phyloP scores from a whole-genome alignment of 2,888 invertebrate species.

The Drosophila incognita region DNA sequence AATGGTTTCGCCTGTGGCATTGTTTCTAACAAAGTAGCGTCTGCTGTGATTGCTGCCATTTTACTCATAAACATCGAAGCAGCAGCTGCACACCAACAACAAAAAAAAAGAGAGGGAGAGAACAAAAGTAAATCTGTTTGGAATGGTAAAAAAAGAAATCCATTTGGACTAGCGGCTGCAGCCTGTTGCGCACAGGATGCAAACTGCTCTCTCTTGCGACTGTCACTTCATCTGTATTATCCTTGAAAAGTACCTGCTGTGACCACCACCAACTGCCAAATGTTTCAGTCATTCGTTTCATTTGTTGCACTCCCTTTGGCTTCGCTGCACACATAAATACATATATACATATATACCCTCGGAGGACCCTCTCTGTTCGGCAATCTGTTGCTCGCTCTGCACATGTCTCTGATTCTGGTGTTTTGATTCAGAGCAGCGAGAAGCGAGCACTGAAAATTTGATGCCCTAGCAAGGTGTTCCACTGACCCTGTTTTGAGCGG shows the following conservation, averaged over 20 bases:
- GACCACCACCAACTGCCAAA: constrained; percentile 66
- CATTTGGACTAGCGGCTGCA: constrained; percentile 58
- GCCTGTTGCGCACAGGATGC: constrained; percentile 76
- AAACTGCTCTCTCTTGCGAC: constrained; percentile 12
- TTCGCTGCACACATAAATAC: constrained; percentile 3
- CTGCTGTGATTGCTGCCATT: constrained; percentile 72
- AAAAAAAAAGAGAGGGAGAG: constrained; percentile 20
- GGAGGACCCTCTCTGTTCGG: constrained; percentile 26
- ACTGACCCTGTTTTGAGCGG: constrained; percentile 60
- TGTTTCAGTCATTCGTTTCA: constrained; percentile 65
- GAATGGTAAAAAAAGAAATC: constrained; percentile 65
- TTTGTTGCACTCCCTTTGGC: constrained; percentile 53
- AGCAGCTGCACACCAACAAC: constrained; percentile 57
- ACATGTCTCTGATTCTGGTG: constrained; percentile 66
- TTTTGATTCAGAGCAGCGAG: constrained; percentile 36
- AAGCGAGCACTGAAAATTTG: constrained; percentile 43
- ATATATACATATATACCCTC: neutral
- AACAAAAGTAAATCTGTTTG: constrained; percentile 73
- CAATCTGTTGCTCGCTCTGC: constrained; percentile 75
- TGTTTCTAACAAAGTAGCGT: constrained; percentile 47
- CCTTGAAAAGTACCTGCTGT: constrained; percentile 73
- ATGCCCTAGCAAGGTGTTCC: constrained; percentile 74
- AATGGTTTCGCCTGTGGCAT: constrained; percentile 20
- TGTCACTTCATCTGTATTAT: constrained; percentile 50
- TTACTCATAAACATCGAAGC: constrained; percentile 29